Base-by-base conservation (phyloP, 2,113 vertebrate genomes). In the Hypomesus transpacificus region DNA sequence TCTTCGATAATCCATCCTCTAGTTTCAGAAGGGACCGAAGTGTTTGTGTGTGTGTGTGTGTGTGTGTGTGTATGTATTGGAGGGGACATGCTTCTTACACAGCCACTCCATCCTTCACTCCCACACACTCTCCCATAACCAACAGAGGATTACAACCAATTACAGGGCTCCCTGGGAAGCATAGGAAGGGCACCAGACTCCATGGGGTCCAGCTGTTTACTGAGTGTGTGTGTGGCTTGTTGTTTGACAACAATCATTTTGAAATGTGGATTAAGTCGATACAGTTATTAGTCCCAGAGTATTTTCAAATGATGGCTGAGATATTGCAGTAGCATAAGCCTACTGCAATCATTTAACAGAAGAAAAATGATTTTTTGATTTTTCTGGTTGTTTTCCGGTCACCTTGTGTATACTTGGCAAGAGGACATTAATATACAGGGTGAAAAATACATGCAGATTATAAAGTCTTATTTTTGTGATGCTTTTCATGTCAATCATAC, bases 131-230 rank as follows among this genome's bases (percentile, higher is more conserved):
- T 80, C 56, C 61, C 63, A 69, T 81, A 81, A 88, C 75, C 67
- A 70, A 82, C 71, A 78, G 74, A 75, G 81, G 87, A 88, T 88
- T 87, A 87, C 71, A 82, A 85, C 79, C 82, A 90, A 89, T 90
- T 88, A 87, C 76, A 76, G 57, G 54, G 72, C 57, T 84, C 74
- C 81, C 82, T 74, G 0, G 46, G 68, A 73, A 81, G 17, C 0
- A 5, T 18, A 6, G 11, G 69, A 71, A 58, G 66, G 68, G 77
- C 64, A 34, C n/a, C 31, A 65, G 63, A 63, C 26, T 75, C 75
- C n/a, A n/a, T 59, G 66, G 79, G 70, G 74, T 80, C 79, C 82
- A 84, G 81, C 68, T 74, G 71, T 80, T 82, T 81, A 70, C 68
- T 82, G 80, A 59, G 71, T 68, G 34, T 64, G 74, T 74, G 56